These are phyloP conservation scores for Alviniconcha marisindica DNA, from an alignment of 1,140 invertebrate genomes.

Conservation along the genomic window DNA sequence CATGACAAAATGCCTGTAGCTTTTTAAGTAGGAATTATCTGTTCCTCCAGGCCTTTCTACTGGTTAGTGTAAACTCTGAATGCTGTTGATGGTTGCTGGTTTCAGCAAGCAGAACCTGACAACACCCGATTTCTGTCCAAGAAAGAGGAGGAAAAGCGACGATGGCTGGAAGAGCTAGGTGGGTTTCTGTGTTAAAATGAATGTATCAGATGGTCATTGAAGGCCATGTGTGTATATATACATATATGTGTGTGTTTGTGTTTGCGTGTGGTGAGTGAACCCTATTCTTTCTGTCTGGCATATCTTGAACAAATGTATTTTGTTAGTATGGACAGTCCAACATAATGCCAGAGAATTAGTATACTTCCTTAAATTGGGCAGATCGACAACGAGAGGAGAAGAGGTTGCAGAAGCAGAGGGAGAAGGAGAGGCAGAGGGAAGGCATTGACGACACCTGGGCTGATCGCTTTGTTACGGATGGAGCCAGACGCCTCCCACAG, in stretches of 20 bases:
- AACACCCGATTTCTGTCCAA: conserved; percentile 13
- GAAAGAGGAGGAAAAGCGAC: conserved; percentile 44
- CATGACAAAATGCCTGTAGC: not conserved
- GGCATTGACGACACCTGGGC: conserved; percentile 54
- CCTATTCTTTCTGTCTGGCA: too few species aligned
- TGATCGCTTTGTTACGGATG: conserved; percentile 38
- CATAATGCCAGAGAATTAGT: too few species aligned
- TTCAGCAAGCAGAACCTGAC: conserved; percentile 27
- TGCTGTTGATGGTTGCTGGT: not conserved
- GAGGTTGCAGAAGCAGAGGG: conserved; percentile 51
- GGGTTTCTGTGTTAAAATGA: not conserved
- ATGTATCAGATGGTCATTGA: not conserved
- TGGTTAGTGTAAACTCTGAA: not conserved
- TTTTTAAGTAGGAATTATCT: not conserved
- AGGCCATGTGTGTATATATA: not conserved
- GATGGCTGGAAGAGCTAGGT: conserved; percentile 47
- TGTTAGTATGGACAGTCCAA: too few species aligned
- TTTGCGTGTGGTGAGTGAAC: not conserved
- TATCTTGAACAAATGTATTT: not conserved
- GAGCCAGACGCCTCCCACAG: not conserved
- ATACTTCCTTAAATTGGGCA: too few species aligned
- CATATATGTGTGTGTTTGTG: not conserved
- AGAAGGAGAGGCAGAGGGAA: conserved; percentile 41
- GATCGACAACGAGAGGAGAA: conserved; percentile 64
- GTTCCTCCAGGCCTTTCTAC: not conserved